phyloP scores from a whole-genome alignment of 2,797 vertebrate species.

The Rhabdophis nuchalis region DNA sequence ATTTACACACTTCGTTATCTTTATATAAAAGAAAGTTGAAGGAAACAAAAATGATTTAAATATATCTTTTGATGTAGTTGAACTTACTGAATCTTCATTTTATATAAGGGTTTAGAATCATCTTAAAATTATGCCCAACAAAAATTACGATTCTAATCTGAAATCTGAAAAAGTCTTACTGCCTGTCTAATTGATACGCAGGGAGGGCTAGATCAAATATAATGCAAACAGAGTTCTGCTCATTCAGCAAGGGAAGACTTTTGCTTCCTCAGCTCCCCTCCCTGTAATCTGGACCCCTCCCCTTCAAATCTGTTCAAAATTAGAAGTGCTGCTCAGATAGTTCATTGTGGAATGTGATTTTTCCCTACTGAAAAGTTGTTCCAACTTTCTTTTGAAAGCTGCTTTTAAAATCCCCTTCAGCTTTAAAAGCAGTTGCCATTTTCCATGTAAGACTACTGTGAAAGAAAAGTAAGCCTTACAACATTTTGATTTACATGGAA shows the following conservation, averaged over 20 bases:
- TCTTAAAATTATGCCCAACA: background rate
- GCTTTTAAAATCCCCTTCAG: background rate
- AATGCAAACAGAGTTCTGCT: background rate
- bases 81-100: background rate
- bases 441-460: background rate
- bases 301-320: background rate
- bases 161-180: background rate
- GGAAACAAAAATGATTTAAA: constrained; percentile 5
- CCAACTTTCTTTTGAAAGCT: background rate
- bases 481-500: background rate
- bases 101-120: background rate
- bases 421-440: background rate
- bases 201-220: background rate
- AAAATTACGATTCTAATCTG: background rate
- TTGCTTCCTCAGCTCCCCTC: background rate
- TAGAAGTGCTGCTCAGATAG: background rate
- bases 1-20: constrained; percentile 52
- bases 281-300: background rate
- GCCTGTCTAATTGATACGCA: background rate
- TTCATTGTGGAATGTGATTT: background rate
- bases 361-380: background rate
- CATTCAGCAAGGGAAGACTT: background rate
- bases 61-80: background rate
- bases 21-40: constrained; percentile 39
- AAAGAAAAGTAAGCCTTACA: background rate